Percentiles rank a stretch among this genome's conserved stretches.
These are phyloP conservation scores for Phaenicophaeus curvirostris DNA, from an alignment of 2,797 vertebrate species.

Conservation along the genomic window DNA sequence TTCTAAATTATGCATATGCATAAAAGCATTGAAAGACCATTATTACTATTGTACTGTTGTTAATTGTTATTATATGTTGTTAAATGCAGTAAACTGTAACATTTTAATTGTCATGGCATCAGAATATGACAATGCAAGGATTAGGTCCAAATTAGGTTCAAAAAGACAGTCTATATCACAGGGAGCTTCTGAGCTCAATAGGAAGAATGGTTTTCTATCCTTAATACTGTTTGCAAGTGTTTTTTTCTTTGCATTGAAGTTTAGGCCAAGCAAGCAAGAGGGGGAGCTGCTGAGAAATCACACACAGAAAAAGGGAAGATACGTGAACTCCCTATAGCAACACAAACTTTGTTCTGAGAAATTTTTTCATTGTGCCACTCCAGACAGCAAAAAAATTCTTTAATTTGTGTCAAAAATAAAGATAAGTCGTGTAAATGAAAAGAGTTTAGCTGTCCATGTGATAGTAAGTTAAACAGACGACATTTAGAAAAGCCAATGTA, in stretches of 20 bases:
- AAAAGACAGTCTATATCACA: background rate
- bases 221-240: background rate
- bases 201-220: fast-evolving
- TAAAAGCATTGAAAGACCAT: background rate
- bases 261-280: background rate
- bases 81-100: background rate
- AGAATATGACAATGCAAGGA: background rate
- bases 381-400: background rate
- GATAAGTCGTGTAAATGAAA: background rate
- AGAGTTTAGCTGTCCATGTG: background rate
- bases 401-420: background rate
- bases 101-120: background rate
- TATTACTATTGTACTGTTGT: background rate
- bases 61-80: background rate
- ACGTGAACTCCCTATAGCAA: background rate
- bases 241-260: background rate
- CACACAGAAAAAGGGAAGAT: background rate
- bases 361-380: background rate
- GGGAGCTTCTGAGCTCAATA: background rate
- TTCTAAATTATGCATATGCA: background rate
- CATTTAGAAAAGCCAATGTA: background rate
- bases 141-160: background rate
- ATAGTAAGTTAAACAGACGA: background rate
- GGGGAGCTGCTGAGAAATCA: background rate
- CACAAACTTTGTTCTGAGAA: background rate